A percentile compares a stretch with the other conserved stretches of the same genome.
phyloP scores from a whole-genome alignment of 2,797 vertebrate genomes.

The Enteromius anoplus region DNA sequence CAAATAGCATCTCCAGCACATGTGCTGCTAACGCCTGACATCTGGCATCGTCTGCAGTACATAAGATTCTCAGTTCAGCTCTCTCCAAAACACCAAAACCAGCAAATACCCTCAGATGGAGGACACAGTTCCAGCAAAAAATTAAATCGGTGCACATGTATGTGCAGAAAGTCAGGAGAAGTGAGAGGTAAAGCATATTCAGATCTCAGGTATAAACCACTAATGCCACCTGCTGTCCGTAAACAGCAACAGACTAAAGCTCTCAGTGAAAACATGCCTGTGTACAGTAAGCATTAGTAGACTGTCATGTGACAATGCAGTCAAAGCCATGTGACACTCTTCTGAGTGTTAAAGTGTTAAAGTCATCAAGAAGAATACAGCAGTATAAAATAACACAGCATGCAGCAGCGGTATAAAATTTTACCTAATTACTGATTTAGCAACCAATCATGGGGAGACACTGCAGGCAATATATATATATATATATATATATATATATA shows the following conservation, averaged over 20 bases:
- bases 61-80: no score
- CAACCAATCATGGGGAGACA: not conserved
- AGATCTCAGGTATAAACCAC: not conserved
- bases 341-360: not conserved
- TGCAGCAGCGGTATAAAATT: not conserved
- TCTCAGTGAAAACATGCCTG: not conserved
- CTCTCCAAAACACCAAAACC: not conserved
- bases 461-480: no score
- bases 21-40: constrained; percentile 9
- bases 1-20: not conserved
- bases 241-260: not conserved
- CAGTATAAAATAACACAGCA: not conserved
- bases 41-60: not conserved
- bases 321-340: constrained; percentile 12
- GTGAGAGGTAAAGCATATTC: not conserved
- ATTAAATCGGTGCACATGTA: not conserved
- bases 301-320: not conserved
- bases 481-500: no score
- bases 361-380: not conserved
- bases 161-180: not conserved
- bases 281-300: not conserved
- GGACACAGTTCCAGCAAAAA: not conserved
- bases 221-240: constrained; percentile 34
- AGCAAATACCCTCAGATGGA: not conserved
- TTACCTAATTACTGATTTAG: not conserved